Conservation (phyloP, 2,113 vertebrate species). For the Mustelus asterias region DNA sequence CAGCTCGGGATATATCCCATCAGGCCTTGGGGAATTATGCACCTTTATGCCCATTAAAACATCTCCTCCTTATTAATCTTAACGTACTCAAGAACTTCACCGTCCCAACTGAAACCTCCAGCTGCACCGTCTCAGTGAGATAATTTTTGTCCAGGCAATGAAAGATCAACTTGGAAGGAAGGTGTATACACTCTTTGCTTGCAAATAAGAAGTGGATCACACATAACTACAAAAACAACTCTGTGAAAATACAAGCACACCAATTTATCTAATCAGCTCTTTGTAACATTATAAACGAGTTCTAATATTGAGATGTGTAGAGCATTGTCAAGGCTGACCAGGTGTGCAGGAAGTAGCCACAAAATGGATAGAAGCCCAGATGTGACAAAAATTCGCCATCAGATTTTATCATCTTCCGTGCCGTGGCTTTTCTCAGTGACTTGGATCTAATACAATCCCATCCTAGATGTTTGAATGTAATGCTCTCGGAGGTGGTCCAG, state of each 20-base stretch:
- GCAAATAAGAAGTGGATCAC: not conserved
- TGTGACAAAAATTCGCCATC: not conserved
- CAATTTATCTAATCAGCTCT: not conserved
- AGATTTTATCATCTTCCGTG: not conserved
- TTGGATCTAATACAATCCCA: not conserved
- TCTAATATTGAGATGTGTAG: not conserved
- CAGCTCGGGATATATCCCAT: no score
- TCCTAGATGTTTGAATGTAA: not conserved
- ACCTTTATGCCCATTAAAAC: no score
- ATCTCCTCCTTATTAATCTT: no score
- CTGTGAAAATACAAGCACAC: not conserved
- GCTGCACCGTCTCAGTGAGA: no score
- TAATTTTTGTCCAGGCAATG: not conserved
- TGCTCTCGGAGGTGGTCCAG: not conserved
- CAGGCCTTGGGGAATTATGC: no score
- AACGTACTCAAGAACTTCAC: no score
- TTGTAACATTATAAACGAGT: not conserved
- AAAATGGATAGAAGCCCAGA: not conserved
- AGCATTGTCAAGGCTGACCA: not conserved
- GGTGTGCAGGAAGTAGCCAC: not conserved
- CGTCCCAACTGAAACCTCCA: no score
- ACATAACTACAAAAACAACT: not conserved
- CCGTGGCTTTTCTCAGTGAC: not conserved
- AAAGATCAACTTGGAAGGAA: not conserved
- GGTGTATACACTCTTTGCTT: not conserved